These are phyloP conservation scores for Eublepharis macularius DNA, from an alignment of 2,113 vertebrate species.

Conservation along the genomic window DNA sequence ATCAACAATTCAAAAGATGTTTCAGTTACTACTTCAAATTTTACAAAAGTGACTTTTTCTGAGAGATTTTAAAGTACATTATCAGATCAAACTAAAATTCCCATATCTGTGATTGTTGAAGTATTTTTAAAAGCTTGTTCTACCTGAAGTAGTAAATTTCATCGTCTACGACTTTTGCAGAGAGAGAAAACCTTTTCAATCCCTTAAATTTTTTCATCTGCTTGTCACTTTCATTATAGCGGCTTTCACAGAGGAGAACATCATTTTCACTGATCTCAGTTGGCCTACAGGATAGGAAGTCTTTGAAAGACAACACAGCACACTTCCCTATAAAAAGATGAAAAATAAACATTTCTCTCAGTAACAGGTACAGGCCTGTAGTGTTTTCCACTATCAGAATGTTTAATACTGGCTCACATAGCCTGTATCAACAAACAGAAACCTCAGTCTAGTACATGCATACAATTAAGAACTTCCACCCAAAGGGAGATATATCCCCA, in stretches of 20 bases:
- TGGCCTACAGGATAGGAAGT: conserved; percentile 95
- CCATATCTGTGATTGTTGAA: not conserved
- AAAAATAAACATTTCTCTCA: conserved; percentile 21
- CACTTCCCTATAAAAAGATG: conserved; percentile 88
- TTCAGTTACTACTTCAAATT: not conserved
- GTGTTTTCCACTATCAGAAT: conserved; percentile 8
- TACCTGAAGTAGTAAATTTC: conserved; percentile 98
- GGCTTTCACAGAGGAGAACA: conserved; percentile 95
- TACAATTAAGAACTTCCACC: not conserved
- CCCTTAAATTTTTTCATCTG: conserved; percentile 99
- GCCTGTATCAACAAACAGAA: not conserved
- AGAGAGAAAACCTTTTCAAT: conserved; percentile 95
- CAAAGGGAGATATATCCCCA: not conserved
- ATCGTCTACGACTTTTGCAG: conserved; percentile 97
- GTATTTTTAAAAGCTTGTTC: conserved; percentile 35
- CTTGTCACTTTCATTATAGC: conserved; percentile 97
- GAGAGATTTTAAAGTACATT: not conserved
- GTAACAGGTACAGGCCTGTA: not conserved
- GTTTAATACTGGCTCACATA: not conserved
- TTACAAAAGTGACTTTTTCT: not conserved
- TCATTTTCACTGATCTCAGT: conserved; percentile 96
- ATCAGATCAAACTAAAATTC: not conserved
- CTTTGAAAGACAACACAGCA: conserved; percentile 94
- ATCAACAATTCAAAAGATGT: not conserved
- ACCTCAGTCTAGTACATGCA: not conserved